phyloP scores from a whole-genome alignment of 1,140 invertebrate species.

The Drosophila rufa region DNA sequence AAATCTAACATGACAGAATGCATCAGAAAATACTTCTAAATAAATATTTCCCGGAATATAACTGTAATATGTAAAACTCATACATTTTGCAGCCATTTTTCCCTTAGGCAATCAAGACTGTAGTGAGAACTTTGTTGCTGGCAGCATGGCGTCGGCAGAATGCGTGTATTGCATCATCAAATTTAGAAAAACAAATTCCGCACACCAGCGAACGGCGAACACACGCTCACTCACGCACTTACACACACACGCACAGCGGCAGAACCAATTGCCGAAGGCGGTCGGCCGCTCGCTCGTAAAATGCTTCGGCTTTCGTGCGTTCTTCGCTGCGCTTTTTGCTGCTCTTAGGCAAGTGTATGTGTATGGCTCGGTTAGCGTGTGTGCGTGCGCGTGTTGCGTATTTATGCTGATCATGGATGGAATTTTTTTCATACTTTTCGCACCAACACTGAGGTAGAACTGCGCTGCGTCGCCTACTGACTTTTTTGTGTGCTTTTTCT shows the following conservation, averaged over 20 bases:
- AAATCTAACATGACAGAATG: too few relatives aligned
- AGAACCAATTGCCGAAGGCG: slow-evolving; percentile 51
- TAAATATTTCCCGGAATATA: too few relatives aligned
- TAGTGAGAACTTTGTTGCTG: not conserved
- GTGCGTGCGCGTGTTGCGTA: slow-evolving; percentile 65
- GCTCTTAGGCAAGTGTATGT: slow-evolving; percentile 20
- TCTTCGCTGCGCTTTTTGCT: slow-evolving; percentile 48
- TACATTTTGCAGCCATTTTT: too few relatives aligned
- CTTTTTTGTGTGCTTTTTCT: slow-evolving; percentile 34
- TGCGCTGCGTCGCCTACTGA: slow-evolving; percentile 62
- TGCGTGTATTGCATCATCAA: slow-evolving; percentile 84
- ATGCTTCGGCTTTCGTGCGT: slow-evolving; percentile 36
- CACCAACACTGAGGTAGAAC: slow-evolving; percentile 50
- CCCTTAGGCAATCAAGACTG: slow-evolving; percentile 7
- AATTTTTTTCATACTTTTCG: slow-evolving; percentile 72
- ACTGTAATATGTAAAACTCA: too few relatives aligned
- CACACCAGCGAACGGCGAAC: slow-evolving; percentile 32
- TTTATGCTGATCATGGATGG: slow-evolving; percentile 79
- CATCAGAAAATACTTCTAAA: too few relatives aligned
- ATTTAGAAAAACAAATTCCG: slow-evolving; percentile 77
- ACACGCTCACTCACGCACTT: slow-evolving; percentile 31
- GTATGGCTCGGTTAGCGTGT: slow-evolving; percentile 6
- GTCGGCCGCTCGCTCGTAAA: slow-evolving; percentile 5
- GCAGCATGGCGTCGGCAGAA: slow-evolving; percentile 47
- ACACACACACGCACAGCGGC: slow-evolving; percentile 11